Evolutionary conservation across 2,888 invertebrate species (phyloP).

Genomic region (Sinohyriopsis cumingii): DNA sequence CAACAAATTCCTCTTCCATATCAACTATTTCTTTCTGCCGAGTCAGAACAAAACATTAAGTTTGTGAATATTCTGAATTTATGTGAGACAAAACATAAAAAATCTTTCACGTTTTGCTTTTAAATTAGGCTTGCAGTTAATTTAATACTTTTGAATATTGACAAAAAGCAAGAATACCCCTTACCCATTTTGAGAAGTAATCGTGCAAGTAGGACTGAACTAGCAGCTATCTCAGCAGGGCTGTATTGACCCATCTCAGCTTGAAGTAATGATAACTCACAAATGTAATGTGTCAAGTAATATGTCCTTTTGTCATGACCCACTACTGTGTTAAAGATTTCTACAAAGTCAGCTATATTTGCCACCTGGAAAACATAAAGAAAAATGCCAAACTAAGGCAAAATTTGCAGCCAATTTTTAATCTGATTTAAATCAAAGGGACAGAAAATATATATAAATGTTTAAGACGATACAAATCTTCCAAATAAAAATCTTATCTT

Average conservation of each 20-base stretch:
- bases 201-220: slow-evolving; percentile 62
- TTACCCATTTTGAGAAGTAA: slow-evolving; percentile 56
- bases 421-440: not conserved
- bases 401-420: not conserved
- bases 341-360: slow-evolving; percentile 63
- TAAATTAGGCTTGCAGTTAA: too few species aligned
- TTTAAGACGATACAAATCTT: too few species aligned
- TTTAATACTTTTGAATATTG: not conserved
- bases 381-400: not conserved
- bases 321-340: slow-evolving; percentile 54
- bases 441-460: too few species aligned
- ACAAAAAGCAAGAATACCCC: slow-evolving; percentile 1
- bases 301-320: slow-evolving; percentile 41
- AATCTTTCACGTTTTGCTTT: too few species aligned
- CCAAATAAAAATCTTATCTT: too few species aligned
- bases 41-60: too few species aligned
- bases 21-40: too few species aligned
- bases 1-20: not conserved
- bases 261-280: slow-evolving; percentile 66
- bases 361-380: slow-evolving; percentile 34
- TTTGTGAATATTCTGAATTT: too few species aligned
- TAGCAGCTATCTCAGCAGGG: slow-evolving; percentile 64
- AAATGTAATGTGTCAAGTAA: slow-evolving; percentile 64
- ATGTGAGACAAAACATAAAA: too few species aligned
- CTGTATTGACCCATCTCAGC: slow-evolving; percentile 67